Conservation (phyloP, 2,888 invertebrate species). For the Stenchaetothrips biformis region DNA sequence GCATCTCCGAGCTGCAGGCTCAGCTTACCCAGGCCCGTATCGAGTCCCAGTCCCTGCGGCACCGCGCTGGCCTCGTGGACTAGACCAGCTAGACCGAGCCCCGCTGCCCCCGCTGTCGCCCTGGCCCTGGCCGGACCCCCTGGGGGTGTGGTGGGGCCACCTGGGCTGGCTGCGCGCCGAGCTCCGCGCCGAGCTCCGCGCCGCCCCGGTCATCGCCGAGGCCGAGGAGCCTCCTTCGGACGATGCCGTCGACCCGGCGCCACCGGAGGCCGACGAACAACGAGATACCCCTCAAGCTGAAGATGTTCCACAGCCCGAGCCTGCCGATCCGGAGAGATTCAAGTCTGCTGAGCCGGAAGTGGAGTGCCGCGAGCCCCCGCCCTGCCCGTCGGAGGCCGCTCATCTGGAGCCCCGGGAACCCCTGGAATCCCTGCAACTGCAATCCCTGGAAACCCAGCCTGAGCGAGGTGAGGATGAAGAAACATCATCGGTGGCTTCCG, state of each 20-base stretch:
- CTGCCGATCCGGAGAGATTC: too few species aligned
- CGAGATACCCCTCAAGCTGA: background rate
- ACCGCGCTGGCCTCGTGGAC: background rate
- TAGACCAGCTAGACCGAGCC: background rate
- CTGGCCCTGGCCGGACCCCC: constrained; percentile 13
- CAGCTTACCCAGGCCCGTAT: constrained; percentile 73
- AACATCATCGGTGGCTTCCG: background rate
- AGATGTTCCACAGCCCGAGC: too few species aligned
- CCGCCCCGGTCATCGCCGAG: background rate
- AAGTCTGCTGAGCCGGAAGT: too few species aligned
- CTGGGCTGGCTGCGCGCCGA: constrained; percentile 19
- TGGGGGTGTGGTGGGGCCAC: constrained; percentile 16
- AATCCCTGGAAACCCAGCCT: background rate
- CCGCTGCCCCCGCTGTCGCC: background rate
- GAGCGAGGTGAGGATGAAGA: background rate
- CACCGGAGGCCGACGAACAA: background rate
- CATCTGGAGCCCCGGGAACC: background rate
- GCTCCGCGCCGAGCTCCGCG: background rate
- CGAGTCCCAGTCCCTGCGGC: constrained; percentile 46
- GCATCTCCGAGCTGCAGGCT: constrained; percentile 78
- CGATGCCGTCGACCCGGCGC: background rate
- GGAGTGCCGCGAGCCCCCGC: too few species aligned
- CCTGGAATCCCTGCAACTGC: background rate
- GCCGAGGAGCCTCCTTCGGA: background rate
- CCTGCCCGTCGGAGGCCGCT: background rate